Evolutionary conservation across 2,797 vertebrate genomes (phyloP).

Genomic region (Cyclura pinguis): DNA sequence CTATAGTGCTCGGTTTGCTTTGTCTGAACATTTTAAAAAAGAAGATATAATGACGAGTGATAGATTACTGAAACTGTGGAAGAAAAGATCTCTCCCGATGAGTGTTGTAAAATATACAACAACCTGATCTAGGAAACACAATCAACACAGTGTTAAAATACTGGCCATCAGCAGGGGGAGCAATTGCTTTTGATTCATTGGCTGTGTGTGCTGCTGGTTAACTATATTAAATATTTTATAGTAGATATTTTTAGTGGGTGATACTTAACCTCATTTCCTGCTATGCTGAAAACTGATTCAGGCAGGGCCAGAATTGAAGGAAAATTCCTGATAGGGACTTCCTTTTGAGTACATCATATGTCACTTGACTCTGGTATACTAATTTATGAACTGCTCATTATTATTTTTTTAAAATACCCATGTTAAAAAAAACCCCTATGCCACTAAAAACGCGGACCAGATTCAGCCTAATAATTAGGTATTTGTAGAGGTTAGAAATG

Average conservation of each 20-base stretch:
- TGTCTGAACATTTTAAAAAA: neutral
- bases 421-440: neutral
- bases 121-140: neutral
- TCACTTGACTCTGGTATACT: constrained; percentile 35
- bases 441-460: too few species aligned
- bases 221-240: neutral
- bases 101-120: neutral
- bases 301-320: neutral
- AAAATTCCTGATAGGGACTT: neutral
- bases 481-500: neutral
- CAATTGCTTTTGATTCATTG: constrained; percentile 57
- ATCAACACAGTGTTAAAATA: neutral
- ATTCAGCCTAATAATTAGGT: neutral
- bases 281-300: constrained; percentile 36
- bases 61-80: too few species aligned
- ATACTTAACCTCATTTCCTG: constrained; percentile 51
- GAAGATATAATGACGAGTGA: neutral
- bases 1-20: neutral
- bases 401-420: neutral
- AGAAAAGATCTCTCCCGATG: neutral
- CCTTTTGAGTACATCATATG: neutral
- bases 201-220: neutral
- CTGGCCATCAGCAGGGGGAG: constrained; percentile 58
- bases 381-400: constrained; percentile 29
- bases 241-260: neutral